Base-by-base conservation (phyloP, 1,140 invertebrate genomes). In the Philaenus spumarius region DNA sequence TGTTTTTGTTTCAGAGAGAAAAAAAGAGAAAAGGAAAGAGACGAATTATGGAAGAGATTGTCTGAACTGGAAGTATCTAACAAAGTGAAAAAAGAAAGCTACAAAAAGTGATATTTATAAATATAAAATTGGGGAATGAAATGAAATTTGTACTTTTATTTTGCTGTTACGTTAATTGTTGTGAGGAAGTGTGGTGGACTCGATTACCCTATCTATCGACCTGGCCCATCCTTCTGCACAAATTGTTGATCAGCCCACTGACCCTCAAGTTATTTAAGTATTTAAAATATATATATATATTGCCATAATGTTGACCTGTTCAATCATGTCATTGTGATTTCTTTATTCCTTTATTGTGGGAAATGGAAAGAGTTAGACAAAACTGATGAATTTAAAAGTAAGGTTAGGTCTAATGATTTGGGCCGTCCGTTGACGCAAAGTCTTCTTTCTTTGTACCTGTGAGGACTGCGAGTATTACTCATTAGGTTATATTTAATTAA, bases 41-140 rank as follows among this genome's bases (percentile, higher is more conserved):
- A 95, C 71, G 92, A 96, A 77, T 75, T 96, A 72, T 96, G 93
- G 93, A 93, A 93, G 77, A 88, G 82, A 77, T 78, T 96, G 73
- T 84, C 82, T 66, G 89, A 92, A 78, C 79, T 93, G 76, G 89
- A 89, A 76, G 73, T 87, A 67, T 82, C 65, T 63, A 66, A 68
- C 59, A 71, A 71, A 61, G 20, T 43, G 23, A 65, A 64, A 59
- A 55, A 57, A 56, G 59, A 62, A 55, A 43, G 55, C 20, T 46
- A 58, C 34, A 62, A 62, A 42, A 59, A 59, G 43, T 59, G 57
- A 59, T 56, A 60, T 24, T 53, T 53, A 39, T 59, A 52, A 42
- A 42, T 46, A 58, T 34, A 59, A 43, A 55, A 53, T 37, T 37
- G 50, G 35, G 53, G 40, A 30, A 55, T 26, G 43, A 55, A 55